A percentile compares a stretch with the other conserved stretches of the same genome.
phyloP scores from a whole-genome alignment of 2,888 invertebrate species.

The Hirtodrosophila duncani region DNA sequence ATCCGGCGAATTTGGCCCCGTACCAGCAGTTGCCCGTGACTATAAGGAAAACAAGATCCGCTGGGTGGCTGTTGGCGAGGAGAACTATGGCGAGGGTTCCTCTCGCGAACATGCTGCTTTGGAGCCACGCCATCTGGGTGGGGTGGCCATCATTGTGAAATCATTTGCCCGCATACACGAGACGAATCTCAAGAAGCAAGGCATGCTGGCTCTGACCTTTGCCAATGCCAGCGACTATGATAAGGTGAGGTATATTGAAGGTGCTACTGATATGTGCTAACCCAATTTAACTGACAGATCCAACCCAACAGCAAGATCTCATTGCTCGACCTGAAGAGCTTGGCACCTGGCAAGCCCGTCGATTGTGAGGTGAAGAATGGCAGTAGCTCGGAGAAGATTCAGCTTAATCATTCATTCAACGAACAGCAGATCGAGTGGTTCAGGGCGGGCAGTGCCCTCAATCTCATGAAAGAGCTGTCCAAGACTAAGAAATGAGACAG shows the following conservation, averaged over 20 bases:
- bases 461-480: constrained; percentile 93
- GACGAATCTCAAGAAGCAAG: constrained; percentile 99
- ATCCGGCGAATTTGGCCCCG: constrained; percentile 91
- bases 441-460: constrained; percentile 97
- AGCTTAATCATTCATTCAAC: constrained; percentile 96
- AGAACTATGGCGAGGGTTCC: constrained; percentile 93
- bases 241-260: too few species aligned
- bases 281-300: too few species aligned
- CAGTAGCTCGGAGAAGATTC: constrained; percentile 88
- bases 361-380: constrained; percentile 94
- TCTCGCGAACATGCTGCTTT: constrained; percentile 98
- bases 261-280: too few species aligned
- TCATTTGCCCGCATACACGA: constrained; percentile 99
- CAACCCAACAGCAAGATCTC: constrained; percentile 89
- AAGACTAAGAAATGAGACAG: constrained; percentile 1
- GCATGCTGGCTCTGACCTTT: constrained; percentile 97
- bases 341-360: constrained; percentile 94
- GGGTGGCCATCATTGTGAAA: constrained; percentile 98
- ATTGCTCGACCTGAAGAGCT: constrained; percentile 88
- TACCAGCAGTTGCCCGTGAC: constrained; percentile 95
- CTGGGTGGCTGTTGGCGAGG: constrained; percentile 95
- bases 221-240: constrained; percentile 96
- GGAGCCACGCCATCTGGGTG: constrained; percentile 96
- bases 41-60: constrained; percentile 92
- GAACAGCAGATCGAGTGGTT: constrained; percentile 98